Percentiles rank a stretch among this genome's conserved stretches.
Evolutionary conservation across 2,797 vertebrate genomes (phyloP).

Genomic region (Spinus olivaceus): DNA sequence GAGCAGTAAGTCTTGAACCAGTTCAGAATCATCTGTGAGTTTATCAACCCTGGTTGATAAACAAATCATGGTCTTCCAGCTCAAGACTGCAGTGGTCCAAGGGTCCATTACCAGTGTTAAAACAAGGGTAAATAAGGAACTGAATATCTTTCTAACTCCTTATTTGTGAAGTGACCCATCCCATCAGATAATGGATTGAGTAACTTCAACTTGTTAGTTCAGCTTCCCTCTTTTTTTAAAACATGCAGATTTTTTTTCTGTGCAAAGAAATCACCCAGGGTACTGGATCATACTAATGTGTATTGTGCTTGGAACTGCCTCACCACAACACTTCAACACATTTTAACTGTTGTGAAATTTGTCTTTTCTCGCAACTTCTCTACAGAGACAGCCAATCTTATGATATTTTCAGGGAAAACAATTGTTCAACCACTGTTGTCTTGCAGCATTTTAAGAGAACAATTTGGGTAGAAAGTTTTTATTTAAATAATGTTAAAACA

Average conservation of each 20-base stretch:
- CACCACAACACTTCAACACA: background rate
- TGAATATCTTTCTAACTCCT: background rate
- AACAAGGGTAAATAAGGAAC: background rate
- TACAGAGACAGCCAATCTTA: background rate
- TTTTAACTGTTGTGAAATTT: background rate
- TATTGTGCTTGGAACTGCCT: background rate
- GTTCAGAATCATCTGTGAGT: background rate
- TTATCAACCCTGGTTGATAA: background rate
- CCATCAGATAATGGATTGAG: background rate
- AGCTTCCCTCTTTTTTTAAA: background rate
- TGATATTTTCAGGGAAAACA: background rate
- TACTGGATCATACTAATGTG: background rate
- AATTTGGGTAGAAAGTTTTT: background rate
- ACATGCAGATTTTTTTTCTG: background rate
- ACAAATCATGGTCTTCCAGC: fast-evolving
- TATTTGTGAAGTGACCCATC: background rate
- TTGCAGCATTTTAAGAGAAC: background rate
- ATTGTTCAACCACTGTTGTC: background rate
- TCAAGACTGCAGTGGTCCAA: background rate
- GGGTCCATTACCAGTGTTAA: fast-evolving
- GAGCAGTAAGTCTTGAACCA: background rate
- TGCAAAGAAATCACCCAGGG: background rate
- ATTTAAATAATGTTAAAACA: background rate
- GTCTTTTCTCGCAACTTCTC: background rate
- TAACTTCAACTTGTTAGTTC: background rate